phyloP scores from a whole-genome alignment of 1,140 invertebrate genomes.

The Telenomus remus region DNA sequence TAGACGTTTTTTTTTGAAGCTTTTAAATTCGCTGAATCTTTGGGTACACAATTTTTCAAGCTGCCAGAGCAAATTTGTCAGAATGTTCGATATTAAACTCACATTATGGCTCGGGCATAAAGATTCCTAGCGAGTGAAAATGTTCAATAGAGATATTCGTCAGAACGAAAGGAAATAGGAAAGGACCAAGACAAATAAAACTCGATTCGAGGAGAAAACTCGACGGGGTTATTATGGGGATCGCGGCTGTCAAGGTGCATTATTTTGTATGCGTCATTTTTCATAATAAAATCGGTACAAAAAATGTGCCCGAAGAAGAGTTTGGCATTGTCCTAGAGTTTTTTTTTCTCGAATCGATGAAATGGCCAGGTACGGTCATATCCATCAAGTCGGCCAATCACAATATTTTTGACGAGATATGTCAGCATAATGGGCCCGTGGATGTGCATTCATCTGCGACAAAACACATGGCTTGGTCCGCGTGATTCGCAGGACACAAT shows the following conservation, averaged over 20 bases:
- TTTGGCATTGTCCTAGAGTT: constrained; percentile 42
- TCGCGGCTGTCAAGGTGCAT: constrained; percentile 42
- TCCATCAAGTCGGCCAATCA: constrained; percentile 70
- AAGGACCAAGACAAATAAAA: neutral
- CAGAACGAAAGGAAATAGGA: constrained; percentile 6
- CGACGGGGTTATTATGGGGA: constrained; percentile 25
- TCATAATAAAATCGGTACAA: constrained; percentile 25
- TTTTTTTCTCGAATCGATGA: constrained; percentile 28
- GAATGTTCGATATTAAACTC: constrained; percentile 21
- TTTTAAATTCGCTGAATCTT: neutral
- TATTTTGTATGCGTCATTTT: constrained; percentile 24
- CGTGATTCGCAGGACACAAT: constrained; percentile 71
- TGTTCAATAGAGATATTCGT: constrained; percentile 10
- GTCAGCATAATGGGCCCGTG: constrained; percentile 67
- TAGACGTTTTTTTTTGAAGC: no score
- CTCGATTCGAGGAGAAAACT: constrained; percentile 8
- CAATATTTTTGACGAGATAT: constrained; percentile 77
- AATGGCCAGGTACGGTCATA: constrained; percentile 70
- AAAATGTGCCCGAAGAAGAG: constrained; percentile 24
- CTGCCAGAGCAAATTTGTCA: constrained; percentile 16
- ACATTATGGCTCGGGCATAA: constrained; percentile 4
- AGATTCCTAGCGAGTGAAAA: constrained; percentile 10
- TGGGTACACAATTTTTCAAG: constrained; percentile 3
- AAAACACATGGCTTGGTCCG: constrained; percentile 64
- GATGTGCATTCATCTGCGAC: constrained; percentile 68